Evolutionary conservation across 2,113 vertebrate genomes (phyloP).

Genomic region (Charadrius vociferus): DNA sequence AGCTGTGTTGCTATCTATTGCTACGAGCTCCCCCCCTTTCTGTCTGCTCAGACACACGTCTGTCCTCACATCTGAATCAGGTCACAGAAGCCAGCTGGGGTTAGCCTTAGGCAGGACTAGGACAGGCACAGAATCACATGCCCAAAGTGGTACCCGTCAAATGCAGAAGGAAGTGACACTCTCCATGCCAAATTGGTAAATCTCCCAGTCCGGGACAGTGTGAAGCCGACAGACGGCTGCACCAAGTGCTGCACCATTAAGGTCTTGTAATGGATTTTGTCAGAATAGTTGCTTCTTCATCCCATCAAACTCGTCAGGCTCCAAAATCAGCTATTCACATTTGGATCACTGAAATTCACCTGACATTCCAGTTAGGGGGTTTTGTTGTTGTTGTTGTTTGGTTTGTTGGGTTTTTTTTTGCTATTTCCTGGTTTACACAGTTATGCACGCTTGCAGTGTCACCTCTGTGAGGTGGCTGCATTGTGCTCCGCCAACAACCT

Average conservation of each 20-base stretch:
- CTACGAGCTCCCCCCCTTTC: neutral
- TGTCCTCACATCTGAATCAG: neutral
- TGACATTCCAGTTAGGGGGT: neutral
- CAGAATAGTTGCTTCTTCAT: neutral
- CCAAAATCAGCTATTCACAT: neutral
- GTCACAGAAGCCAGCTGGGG: neutral
- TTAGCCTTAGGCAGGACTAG: neutral
- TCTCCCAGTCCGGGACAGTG: neutral
- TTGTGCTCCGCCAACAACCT: neutral
- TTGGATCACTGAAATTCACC: neutral
- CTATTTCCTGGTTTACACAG: neutral
- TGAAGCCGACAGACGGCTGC: neutral
- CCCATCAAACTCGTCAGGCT: neutral
- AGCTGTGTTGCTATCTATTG: neutral
- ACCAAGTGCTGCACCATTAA: neutral
- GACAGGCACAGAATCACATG: neutral
- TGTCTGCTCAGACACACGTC: neutral
- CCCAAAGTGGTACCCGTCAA: neutral
- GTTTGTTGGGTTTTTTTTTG: neutral
- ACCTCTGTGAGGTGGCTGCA: neutral
- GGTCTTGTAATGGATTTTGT: neutral
- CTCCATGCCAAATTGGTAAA: neutral
- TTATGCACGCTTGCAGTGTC: neutral
- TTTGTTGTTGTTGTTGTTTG: neutral
- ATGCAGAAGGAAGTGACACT: neutral